Evolutionary conservation across 2,888 invertebrate species (phyloP).

Genomic region (Cylloceria caligata): DNA sequence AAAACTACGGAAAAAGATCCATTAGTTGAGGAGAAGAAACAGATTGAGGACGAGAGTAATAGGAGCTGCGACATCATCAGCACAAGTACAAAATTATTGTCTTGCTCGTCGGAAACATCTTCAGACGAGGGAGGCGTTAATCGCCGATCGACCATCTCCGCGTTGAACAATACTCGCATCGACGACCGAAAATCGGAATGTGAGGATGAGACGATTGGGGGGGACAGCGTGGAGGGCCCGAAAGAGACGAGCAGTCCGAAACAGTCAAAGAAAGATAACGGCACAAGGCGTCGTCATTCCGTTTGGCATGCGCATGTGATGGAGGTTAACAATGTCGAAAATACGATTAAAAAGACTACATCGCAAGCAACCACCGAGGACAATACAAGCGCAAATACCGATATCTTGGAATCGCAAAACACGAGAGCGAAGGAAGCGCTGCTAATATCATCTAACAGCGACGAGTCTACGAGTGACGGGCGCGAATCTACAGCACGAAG

Average conservation of each 20-base stretch:
- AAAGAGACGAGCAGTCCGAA: neutral
- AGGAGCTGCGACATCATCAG: neutral
- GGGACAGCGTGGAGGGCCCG: too few relatives aligned
- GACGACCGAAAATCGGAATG: neutral
- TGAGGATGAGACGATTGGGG: neutral
- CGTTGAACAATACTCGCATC: neutral
- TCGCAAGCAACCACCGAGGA: constrained; percentile 16
- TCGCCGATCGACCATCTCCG: neutral
- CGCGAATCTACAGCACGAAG: neutral
- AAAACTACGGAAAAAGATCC: neutral
- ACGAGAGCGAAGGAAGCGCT: constrained; percentile 33
- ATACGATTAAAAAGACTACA: neutral
- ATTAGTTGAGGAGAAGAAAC: neutral
- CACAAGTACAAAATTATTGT: neutral
- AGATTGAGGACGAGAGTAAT: neutral
- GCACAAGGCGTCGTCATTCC: neutral
- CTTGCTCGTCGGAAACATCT: neutral
- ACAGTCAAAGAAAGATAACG: neutral
- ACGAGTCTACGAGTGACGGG: constrained; percentile 50
- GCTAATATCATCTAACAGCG: constrained; percentile 54
- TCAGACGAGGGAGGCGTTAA: neutral
- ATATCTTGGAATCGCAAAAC: constrained; percentile 38
- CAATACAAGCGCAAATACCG: constrained; percentile 8
- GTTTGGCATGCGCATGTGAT: neutral
- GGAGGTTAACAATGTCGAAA: neutral